Conservation (phyloP, 2,888 invertebrate species). For the Cheilosia pagana region DNA sequence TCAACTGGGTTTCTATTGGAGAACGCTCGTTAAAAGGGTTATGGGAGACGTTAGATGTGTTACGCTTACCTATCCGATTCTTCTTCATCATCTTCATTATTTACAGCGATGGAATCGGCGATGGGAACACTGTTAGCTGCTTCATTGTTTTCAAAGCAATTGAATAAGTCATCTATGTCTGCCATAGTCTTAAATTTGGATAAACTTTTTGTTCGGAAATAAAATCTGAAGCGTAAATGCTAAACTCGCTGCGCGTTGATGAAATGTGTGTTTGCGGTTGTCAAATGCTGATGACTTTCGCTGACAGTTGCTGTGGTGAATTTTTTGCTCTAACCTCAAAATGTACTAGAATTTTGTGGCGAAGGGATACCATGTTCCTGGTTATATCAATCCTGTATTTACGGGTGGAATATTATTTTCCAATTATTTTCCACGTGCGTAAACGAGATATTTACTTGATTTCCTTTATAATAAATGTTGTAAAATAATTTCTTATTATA, state of each 20-base stretch:
- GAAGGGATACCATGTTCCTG: too few species aligned
- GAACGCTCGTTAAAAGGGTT: conserved; percentile 11
- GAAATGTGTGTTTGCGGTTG: too few species aligned
- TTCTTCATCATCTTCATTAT: conserved; percentile 32
- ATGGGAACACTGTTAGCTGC: conserved; percentile 62
- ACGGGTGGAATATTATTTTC: too few species aligned
- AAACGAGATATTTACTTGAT: too few species aligned
- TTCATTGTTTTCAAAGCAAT: conserved; percentile 81
- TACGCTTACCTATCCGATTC: conserved; percentile 33
- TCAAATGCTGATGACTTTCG: too few species aligned
- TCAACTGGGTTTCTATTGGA: conserved; percentile 40
- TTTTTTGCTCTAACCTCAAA: too few species aligned
- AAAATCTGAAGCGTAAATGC: conserved; percentile 14
- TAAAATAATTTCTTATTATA: too few species aligned
- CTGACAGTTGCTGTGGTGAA: too few species aligned
- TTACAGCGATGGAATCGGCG: conserved; percentile 58
- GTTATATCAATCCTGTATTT: too few species aligned
- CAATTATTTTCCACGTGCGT: too few species aligned
- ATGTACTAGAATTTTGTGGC: too few species aligned
- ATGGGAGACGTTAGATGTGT: not conserved
- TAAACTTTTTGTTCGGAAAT: conserved; percentile 4
- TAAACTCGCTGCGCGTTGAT: not conserved
- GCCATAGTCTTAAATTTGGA: conserved; percentile 76
- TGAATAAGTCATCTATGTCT: conserved; percentile 82
- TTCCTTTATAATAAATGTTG: too few species aligned